These are phyloP conservation scores for Leptogaster cylindrica DNA, from an alignment of 2,888 invertebrate species.

Conservation along the genomic window DNA sequence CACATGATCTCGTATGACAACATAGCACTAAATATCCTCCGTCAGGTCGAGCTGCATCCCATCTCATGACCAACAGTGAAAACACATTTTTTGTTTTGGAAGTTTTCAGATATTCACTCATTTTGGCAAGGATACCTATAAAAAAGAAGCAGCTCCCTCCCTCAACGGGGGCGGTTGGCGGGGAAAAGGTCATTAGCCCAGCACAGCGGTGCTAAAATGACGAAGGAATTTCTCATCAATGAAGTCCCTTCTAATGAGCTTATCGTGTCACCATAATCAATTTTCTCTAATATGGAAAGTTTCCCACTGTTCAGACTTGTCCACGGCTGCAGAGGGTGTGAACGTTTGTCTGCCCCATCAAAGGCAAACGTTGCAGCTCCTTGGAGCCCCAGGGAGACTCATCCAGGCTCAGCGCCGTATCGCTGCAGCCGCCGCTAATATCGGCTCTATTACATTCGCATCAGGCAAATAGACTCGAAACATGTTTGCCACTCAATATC, in stretches of 20 bases:
- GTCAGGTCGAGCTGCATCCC: not conserved
- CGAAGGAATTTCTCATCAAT: slow-evolving; percentile 5
- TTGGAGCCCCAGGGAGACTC: not conserved
- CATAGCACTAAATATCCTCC: too few species aligned
- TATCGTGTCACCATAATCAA: slow-evolving; percentile 38
- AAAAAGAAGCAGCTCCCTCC: not conserved
- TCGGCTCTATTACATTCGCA: not conserved
- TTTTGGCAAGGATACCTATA: not conserved
- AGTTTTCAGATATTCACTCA: not conserved
- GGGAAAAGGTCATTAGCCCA: slow-evolving; percentile 13
- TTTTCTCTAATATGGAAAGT: slow-evolving; percentile 11
- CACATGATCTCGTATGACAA: too few species aligned
- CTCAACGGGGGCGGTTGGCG: not conserved
- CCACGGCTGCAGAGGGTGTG: slow-evolving; percentile 1
- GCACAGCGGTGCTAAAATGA: not conserved
- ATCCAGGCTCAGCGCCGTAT: not conserved
- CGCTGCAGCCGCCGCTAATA: not conserved
- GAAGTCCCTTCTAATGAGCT: slow-evolving; percentile 35
- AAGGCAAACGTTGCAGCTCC: not conserved
- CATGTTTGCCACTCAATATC: slow-evolving; percentile 28
- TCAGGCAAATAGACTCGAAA: not conserved
- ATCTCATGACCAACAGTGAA: not conserved
- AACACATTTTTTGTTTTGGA: not conserved
- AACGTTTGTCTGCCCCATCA: not conserved
- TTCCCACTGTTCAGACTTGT: slow-evolving; percentile 12